Conservation (phyloP, 2,888 invertebrate genomes). For the Sepiola atlantica region DNA sequence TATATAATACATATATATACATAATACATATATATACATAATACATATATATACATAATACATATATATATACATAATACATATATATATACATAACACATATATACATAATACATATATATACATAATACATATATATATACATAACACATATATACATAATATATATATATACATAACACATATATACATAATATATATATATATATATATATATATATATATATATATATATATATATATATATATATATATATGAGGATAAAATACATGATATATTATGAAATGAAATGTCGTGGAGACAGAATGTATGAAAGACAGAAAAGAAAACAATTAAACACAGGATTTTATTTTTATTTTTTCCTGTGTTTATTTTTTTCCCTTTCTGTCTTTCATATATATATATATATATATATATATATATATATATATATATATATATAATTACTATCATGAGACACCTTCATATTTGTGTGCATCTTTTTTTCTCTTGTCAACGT, state of each 20-base stretch:
- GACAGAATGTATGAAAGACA: too few relatives aligned
- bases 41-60: background rate
- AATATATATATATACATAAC: background rate
- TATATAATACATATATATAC: background rate
- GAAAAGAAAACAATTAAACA: too few relatives aligned
- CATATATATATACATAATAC: background rate
- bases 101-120: background rate
- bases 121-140: background rate
- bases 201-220: conserved; percentile 32
- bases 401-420: conserved; percentile 32
- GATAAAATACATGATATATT: too few relatives aligned
- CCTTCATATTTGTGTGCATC: background rate
- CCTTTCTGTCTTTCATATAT: too few relatives aligned
- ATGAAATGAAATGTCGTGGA: too few relatives aligned
- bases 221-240: conserved; percentile 32
- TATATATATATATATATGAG: background rate
- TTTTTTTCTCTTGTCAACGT: background rate
- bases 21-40: background rate
- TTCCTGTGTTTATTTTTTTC: too few relatives aligned
- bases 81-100: conserved; percentile 32
- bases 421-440: conserved; percentile 32
- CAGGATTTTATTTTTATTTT: too few relatives aligned
- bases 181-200: too few relatives aligned
- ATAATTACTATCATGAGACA: background rate
- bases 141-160: too few relatives aligned